Evolutionary conservation across 1,140 invertebrate genomes (phyloP).

Genomic region (Hycleus cichorii): DNA sequence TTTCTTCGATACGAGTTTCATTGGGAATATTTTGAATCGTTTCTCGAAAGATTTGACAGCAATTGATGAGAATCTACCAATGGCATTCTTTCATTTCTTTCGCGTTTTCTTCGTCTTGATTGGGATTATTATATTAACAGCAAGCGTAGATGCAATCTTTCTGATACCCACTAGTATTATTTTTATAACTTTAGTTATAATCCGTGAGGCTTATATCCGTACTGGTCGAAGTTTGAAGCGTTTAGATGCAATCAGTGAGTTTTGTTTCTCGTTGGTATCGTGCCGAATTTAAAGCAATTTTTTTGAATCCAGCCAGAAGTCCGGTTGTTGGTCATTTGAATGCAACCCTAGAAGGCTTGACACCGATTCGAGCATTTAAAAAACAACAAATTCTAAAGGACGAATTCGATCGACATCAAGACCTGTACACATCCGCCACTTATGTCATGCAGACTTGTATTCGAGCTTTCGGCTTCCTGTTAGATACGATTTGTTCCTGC

Average conservation of each 20-base stretch:
- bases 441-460: constrained; percentile 53
- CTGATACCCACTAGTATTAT: constrained; percentile 44
- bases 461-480: constrained; percentile 63
- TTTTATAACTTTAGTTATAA: constrained; percentile 44
- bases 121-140: constrained; percentile 22
- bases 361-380: constrained; percentile 78
- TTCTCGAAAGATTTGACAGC: constrained; percentile 50
- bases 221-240: constrained; percentile 58
- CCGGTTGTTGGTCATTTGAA: constrained; percentile 63
- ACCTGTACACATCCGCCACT: constrained; percentile 59
- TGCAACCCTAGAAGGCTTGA: constrained; percentile 60
- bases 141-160: constrained; percentile 22
- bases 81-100: neutral
- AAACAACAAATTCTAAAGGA: constrained; percentile 67
- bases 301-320: constrained; percentile 36
- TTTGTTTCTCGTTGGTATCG: neutral
- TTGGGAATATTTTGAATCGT: constrained; percentile 51
- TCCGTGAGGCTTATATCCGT: constrained; percentile 51
- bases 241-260: constrained; percentile 55
- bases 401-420: constrained; percentile 73
- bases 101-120: neutral
- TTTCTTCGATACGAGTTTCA: constrained; percentile 54
- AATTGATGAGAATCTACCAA: constrained; percentile 1
- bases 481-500: constrained; percentile 60
- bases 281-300: neutral